Base-by-base conservation (phyloP, 1,140 invertebrate genomes). In the Cataglyphis hispanica region DNA sequence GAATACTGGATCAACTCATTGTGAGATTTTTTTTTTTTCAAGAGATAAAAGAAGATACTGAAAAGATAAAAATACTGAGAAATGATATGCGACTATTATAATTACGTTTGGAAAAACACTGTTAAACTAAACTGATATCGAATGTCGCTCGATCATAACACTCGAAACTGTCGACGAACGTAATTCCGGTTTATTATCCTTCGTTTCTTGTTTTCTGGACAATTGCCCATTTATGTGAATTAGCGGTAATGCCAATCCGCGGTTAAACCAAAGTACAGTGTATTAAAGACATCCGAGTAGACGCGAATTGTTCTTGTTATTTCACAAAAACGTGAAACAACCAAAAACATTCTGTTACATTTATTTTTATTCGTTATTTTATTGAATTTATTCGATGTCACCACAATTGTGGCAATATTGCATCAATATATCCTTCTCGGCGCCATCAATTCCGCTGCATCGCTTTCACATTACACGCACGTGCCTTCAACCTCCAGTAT, bases 181-280 rank as follows among this genome's bases (percentile, higher is more conserved):
- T 13, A 37, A 56, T 69, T 80, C 19, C 22, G 22, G 2, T 69
- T 53, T 80, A 5, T 53, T 80, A 69, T 1, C n/a, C 7, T 6
- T 34, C 67, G 34, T 25, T 78, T 5, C 16, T 53, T 67, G 11
- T 37, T 80, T 69, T 80, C 63, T 78, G 43, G 40, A 78, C 61
- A 31, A 0, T 67, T 67, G 63, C 37, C 27, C n/a, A 34, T 66
- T 46, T 46, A 46, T 16, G n/a, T 56, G 31, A 43, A 19, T 16
- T 50, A 40, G 27, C 27, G 7, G 11, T 77, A 46, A 77, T 10
- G 13, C 11, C 61, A 43, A 46, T 46, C 22, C 50, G n/a, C 13
- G 19, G n/a, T 16, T 74, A 6, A 25, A 31, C 10, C n/a, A n/a
- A 50, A 50, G 1, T 37, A 75, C n/a, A 37, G 16, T 8, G 11